phyloP scores from a whole-genome alignment of 2,888 invertebrate genomes.

The Trachelus troglodyta region DNA sequence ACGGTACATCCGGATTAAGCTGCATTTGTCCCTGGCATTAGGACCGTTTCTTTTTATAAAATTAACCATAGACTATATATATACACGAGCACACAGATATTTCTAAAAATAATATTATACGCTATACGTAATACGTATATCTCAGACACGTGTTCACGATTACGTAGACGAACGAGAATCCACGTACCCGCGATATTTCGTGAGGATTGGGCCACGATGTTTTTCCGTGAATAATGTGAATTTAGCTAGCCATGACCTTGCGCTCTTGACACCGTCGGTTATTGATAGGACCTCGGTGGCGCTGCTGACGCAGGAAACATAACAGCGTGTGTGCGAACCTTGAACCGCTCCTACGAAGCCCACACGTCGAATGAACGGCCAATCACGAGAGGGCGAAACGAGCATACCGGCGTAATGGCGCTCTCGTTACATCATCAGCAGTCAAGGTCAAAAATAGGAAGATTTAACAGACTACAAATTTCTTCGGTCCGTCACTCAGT shows the following conservation, averaged over 20 bases:
- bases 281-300: conserved; percentile 36
- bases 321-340: conserved; percentile 20
- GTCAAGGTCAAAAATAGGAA: conserved; percentile 1
- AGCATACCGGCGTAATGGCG: conserved; percentile 21
- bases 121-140: background rate
- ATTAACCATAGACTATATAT: too few species aligned
- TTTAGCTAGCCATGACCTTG: conserved; percentile 40
- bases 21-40: background rate
- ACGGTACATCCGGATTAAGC: background rate
- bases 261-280: conserved; percentile 44
- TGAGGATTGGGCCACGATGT: background rate
- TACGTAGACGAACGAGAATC: background rate
- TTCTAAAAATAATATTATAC: background rate
- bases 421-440: conserved; percentile 15
- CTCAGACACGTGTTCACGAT: background rate
- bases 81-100: background rate
- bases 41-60: background rate
- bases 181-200: background rate
- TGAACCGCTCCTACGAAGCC: conserved; percentile 23
- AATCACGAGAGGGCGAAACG: conserved; percentile 16
- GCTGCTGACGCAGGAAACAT: conserved; percentile 12
- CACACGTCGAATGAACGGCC: conserved; percentile 4
- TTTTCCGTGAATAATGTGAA: conserved; percentile 12
- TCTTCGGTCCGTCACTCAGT: background rate
- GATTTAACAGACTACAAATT: background rate